Conservation (phyloP, 2,113 vertebrate species). For the Pollachius pollachius region DNA sequence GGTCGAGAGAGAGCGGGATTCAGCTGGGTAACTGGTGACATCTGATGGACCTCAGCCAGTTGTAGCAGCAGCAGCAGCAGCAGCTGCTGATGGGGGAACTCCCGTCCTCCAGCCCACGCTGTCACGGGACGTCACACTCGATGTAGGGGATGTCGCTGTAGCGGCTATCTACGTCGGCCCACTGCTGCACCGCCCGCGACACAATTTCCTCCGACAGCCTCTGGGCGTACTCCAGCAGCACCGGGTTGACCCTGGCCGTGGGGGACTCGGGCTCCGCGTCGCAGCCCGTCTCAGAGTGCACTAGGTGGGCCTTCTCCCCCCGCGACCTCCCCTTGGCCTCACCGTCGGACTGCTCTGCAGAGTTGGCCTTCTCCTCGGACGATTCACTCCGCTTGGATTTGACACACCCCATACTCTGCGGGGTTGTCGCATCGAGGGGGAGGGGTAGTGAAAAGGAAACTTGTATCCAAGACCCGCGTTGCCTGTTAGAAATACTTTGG, state of each 20-base stretch:
- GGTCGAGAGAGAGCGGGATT: no score
- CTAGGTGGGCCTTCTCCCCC: slow-evolving; percentile 71
- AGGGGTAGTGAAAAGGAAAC: not conserved
- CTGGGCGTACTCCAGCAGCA: slow-evolving; percentile 85
- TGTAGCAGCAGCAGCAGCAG: not conserved
- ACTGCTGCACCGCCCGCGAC: slow-evolving; percentile 85
- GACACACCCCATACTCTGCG: slow-evolving; percentile 87
- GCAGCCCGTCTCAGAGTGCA: slow-evolving; percentile 42
- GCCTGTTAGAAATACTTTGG: not conserved
- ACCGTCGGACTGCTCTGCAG: slow-evolving; percentile 51
- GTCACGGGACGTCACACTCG: slow-evolving; percentile 85
- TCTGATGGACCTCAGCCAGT: no score
- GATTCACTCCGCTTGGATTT: slow-evolving; percentile 86
- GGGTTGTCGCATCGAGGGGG: slow-evolving; percentile 47
- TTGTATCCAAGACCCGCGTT: no score
- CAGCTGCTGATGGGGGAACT: not conserved
- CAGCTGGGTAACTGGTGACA: no score
- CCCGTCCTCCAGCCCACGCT: not conserved
- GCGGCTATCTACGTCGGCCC: slow-evolving; percentile 83
- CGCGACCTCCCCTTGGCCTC: slow-evolving; percentile 30
- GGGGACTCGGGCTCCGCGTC: slow-evolving; percentile 42
- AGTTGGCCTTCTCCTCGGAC: slow-evolving; percentile 60
- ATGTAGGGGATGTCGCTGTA: slow-evolving; percentile 95
- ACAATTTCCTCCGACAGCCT: slow-evolving; percentile 87
- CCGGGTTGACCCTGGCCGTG: slow-evolving; percentile 43